Evolutionary conservation across 2,113 vertebrate species (phyloP).

Genomic region (Cinclus cinclus): DNA sequence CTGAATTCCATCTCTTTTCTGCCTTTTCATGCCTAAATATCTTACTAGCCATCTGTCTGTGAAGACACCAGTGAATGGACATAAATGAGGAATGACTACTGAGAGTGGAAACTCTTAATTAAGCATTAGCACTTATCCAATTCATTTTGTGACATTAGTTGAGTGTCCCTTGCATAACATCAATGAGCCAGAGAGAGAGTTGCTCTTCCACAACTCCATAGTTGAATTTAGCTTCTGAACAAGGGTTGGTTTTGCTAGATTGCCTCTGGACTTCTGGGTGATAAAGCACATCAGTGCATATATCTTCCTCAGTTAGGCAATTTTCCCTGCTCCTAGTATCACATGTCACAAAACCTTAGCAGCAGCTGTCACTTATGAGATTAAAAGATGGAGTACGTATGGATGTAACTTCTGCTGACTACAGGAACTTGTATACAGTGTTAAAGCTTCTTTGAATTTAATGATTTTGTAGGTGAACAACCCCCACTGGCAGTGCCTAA

Average conservation of each 20-base stretch:
- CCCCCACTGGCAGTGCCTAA: background rate
- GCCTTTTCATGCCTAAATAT: background rate
- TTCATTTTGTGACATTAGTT: background rate
- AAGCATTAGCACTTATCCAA: background rate
- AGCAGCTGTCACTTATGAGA: background rate
- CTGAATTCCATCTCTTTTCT: background rate
- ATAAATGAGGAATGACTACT: background rate
- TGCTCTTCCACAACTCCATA: background rate
- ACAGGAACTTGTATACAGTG: background rate
- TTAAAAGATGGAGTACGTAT: background rate
- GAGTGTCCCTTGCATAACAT: background rate
- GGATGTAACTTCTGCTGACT: background rate
- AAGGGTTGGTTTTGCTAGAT: background rate
- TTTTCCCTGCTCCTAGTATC: background rate
- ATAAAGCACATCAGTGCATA: background rate
- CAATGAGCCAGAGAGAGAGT: background rate
- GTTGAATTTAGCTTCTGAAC: background rate
- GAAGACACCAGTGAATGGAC: background rate
- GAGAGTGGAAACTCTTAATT: background rate
- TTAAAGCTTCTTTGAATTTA: background rate
- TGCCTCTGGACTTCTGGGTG: background rate
- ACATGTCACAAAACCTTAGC: background rate
- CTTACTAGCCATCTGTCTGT: background rate
- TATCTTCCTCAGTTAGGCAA: background rate
- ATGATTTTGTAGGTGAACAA: background rate